Evolutionary conservation across 2,113 vertebrate genomes (phyloP), one percentile per base, ranked within the genome.

Genomic region (Hoplias malabaricus): DNA sequence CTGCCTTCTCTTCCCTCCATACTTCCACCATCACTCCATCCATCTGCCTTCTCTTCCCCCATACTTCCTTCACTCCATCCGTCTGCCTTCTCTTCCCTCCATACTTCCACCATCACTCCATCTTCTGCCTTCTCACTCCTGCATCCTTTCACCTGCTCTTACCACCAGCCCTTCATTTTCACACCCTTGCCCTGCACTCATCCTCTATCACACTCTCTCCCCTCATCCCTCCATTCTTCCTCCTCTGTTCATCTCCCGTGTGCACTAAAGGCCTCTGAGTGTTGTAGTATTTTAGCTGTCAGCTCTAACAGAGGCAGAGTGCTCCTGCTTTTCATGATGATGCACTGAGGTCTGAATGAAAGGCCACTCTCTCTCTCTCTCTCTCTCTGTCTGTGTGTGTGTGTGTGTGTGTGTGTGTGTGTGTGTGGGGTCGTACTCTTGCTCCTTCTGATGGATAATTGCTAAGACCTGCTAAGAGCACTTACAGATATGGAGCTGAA

Each of bases 281-380:
- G 9, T 38, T 38, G 4, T 38, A 73, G 27, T 36, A 46, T 40
- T 74, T 62, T 74, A 33, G n/a, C 72, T 21, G 57, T 74, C 40
- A 38, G 8, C 11, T 21, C 2, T 21, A 4, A 40, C n/a, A n/a
- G 34, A 13, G 2, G 14, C 6, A 9, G 42, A n/a, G n/a, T n/a
- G n/a, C n/a, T n/a, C n/a, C n/a, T n/a, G n/a, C n/a, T n/a, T n/a
- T n/a, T n/a, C n/a, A n/a, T n/a, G n/a, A n/a, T n/a, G n/a, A n/a
- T n/a, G n/a, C n/a, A n/a, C n/a, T n/a, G n/a, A n/a, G n/a, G n/a
- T n/a, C n/a, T n/a, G n/a, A n/a, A n/a, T n/a, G n/a, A n/a, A n/a
- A n/a, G n/a, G n/a, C n/a, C n/a, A n/a, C n/a, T n/a, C n/a, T n/a
- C n/a, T n/a, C n/a, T n/a, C n/a, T n/a, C n/a, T n/a, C n/a, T n/a